A percentile compares a stretch with the other conserved stretches of the same genome.
These are phyloP conservation scores for Tricholaema leucomelas DNA, from an alignment of 2,113 vertebrate species.

Conservation along the genomic window DNA sequence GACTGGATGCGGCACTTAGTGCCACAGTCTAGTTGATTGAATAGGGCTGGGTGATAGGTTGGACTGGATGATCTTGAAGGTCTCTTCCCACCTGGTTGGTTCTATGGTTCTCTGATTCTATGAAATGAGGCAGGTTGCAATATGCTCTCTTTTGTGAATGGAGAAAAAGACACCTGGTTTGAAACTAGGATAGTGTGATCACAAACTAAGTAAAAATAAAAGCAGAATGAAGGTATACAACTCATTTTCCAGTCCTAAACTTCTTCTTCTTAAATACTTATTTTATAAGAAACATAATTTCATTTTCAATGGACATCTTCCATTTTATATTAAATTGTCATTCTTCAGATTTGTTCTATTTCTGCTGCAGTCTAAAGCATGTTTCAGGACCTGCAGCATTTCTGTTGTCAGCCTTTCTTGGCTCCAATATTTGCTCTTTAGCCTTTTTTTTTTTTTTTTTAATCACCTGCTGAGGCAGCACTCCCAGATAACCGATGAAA, in stretches of 20 bases:
- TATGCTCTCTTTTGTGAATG: background rate
- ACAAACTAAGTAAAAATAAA: background rate
- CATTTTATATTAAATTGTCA: background rate
- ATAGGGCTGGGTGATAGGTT: too few species aligned
- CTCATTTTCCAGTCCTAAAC: background rate
- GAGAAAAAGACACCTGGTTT: background rate
- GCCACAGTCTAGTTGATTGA: too few species aligned
- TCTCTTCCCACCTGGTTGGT: too few species aligned
- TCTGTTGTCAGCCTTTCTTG: background rate
- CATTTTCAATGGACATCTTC: background rate
- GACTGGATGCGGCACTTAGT: too few species aligned
- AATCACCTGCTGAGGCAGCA: background rate
- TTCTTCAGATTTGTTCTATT: background rate
- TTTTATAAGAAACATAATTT: background rate
- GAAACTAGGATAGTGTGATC: accelerated
- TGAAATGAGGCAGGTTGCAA: too few species aligned
- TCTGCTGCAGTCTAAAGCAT: background rate
- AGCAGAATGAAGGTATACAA: background rate
- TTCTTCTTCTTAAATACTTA: background rate
- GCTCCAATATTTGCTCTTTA: background rate
- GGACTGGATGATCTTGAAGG: too few species aligned
- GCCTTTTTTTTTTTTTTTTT: background rate
- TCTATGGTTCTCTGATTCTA: too few species aligned
- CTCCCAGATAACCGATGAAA: background rate
- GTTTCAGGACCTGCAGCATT: background rate